These are phyloP conservation scores for Phalloptychus januarius DNA, from an alignment of 2,797 vertebrate genomes.

Conservation along the genomic window DNA sequence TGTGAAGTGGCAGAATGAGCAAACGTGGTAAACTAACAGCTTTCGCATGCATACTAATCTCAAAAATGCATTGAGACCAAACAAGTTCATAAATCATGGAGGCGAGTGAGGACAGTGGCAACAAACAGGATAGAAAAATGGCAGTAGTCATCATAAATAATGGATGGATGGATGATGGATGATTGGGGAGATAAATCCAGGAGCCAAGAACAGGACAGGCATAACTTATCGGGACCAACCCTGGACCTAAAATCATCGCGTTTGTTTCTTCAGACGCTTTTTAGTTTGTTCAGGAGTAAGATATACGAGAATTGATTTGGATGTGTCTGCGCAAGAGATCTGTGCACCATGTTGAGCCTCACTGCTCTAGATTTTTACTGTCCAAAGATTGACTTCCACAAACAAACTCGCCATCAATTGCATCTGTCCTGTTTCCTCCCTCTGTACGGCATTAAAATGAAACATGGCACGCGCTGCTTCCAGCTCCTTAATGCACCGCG, in stretches of 20 bases:
- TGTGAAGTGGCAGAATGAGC: conserved; percentile 22
- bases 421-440: conserved; percentile 8
- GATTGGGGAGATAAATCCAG: conserved; percentile 65
- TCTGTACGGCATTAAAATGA: conserved; percentile 30
- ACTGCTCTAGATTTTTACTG: not conserved
- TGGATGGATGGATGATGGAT: conserved; percentile 69
- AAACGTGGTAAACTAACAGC: conserved; percentile 30
- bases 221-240: conserved; percentile 43
- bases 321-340: conserved; percentile 14
- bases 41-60: conserved; percentile 53
- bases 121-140: conserved; percentile 39
- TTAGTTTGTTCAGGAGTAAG: conserved; percentile 18
- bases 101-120: conserved; percentile 57
- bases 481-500: conserved; percentile 54
- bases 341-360: conserved; percentile 1
- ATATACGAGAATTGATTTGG: conserved; percentile 11
- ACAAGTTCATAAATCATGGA: conserved; percentile 76
- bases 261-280: conserved; percentile 11
- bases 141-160: conserved; percentile 75
- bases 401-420: conserved; percentile 15
- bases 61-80: conserved; percentile 57
- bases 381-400: conserved; percentile 18
- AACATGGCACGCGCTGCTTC: conserved; percentile 29
- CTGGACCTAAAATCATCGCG: not conserved
- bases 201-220: conserved; percentile 50